Base-by-base conservation (phyloP, 2,888 invertebrate species). In the Linnaemya tessellans region DNA sequence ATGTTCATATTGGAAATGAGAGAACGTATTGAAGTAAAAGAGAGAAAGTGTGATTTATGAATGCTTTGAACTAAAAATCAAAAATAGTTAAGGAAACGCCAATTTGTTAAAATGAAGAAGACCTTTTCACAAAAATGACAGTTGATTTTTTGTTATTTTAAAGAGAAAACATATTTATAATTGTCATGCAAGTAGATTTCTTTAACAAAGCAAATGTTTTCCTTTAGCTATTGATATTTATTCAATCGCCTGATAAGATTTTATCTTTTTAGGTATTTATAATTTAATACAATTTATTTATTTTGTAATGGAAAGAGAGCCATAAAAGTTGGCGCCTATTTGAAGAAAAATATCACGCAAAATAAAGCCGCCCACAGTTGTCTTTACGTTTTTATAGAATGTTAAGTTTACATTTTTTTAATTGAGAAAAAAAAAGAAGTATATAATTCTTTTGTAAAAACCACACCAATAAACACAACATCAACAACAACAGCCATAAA, bases 401-500 rank as follows among this genome's bases (percentile, higher is more conserved):
- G 41, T 20, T 41, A 43, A 62, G 38, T 25, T 60, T 73, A 64
- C 43, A 74, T 22, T 73, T 67, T 20, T 67, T 20, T 60, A 68
- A 22, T 62, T 60, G 41, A 30, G 5, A 30, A 30, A 80, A 67
- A 54, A 51, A 80, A 75, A 41, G 43, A 60, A 43, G 41, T 71
- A 30, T 70, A 60, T 71, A 56, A 70, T 71, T 82, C 49, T 81
- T 70, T 79, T 79, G 54, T 71, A 70, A 79, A 77, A 84, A 84
- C 70, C 79, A 85, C 82, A 85, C 85, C 85, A 85, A 85, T 85
- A 79, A 85, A 79, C 82, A 85, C 82, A 85, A 82, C 85, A 85
- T 75, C 85, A 85, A 85, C 85, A 85, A 85, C 85, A 85, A 82
- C 85, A 85, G 85, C 85, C 85, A 85, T 85, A 82, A 85, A 80